Conservation (phyloP, 1,140 invertebrate genomes). For the Pollicipes pollicipes region DNA sequence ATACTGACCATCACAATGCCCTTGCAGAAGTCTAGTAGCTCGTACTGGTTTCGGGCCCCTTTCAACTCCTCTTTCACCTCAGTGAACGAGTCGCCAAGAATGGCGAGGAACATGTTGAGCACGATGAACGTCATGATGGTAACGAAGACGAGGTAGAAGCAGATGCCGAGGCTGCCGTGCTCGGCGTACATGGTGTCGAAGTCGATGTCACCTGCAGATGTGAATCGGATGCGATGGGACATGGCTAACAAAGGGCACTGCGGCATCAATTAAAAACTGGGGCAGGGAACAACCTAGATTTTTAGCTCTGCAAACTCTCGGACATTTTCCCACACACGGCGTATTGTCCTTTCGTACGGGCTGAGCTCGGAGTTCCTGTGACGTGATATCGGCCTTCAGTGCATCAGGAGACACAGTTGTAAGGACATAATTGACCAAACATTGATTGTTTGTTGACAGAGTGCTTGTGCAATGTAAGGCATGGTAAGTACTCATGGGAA, state of each 20-base stretch:
- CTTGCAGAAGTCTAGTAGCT: conserved; percentile 31
- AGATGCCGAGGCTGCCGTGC: conserved; percentile 28
- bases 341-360: too few species aligned
- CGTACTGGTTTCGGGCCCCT: conserved; percentile 30
- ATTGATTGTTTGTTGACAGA: too few species aligned
- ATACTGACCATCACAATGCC: conserved; percentile 25
- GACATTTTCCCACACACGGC: too few species aligned
- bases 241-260: too few species aligned
- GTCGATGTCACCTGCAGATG: conserved; percentile 21
- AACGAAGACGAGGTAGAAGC: conserved; percentile 32
- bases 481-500: too few species aligned
- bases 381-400: too few species aligned
- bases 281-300: conserved; percentile 5
- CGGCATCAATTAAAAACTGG: neutral
- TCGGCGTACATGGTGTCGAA: conserved; percentile 29
- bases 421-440: too few species aligned
- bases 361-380: too few species aligned
- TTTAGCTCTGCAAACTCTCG: too few species aligned
- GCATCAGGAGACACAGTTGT: too few species aligned
- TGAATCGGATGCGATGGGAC: conserved; percentile 5
- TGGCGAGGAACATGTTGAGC: conserved; percentile 36
- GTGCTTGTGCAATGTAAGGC: too few species aligned
- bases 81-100: conserved; percentile 33
- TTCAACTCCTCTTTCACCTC: conserved; percentile 23
- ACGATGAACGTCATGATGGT: conserved; percentile 32